These are phyloP conservation scores for Loripinus fragilis DNA, from an alignment of 2,888 invertebrate species.

Conservation along the genomic window DNA sequence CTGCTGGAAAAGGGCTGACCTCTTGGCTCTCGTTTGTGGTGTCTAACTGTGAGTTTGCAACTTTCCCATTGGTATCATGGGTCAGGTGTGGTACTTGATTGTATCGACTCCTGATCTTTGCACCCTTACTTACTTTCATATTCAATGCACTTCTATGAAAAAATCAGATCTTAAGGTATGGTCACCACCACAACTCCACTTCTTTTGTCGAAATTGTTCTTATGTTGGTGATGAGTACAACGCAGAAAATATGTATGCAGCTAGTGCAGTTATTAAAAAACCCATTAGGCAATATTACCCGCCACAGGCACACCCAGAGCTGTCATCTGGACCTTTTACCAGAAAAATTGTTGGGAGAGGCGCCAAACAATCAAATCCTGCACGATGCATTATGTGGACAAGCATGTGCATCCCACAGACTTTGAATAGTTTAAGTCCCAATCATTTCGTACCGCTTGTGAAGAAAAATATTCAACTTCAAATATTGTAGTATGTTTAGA, in stretches of 20 bases:
- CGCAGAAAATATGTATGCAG: background rate
- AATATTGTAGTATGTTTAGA: background rate
- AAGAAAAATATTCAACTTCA: background rate
- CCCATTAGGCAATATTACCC: background rate
- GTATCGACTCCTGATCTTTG: too few species aligned
- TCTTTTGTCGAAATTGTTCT: too few species aligned
- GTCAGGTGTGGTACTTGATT: too few species aligned
- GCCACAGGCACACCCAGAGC: constrained; percentile 13
- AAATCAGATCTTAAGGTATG: too few species aligned
- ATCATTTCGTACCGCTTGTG: background rate
- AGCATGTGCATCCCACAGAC: background rate
- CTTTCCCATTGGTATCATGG: too few species aligned
- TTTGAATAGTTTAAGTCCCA: background rate
- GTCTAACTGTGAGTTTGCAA: too few species aligned
- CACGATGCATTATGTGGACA: background rate
- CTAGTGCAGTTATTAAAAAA: background rate
- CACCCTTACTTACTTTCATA: too few species aligned
- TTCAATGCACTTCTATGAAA: too few species aligned
- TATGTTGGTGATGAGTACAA: too few species aligned
- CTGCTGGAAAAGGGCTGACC: too few species aligned
- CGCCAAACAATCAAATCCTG: background rate
- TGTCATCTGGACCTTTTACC: background rate
- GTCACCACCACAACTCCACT: too few species aligned
- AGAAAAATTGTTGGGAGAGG: background rate
- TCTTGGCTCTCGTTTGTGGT: too few species aligned